phyloP scores from a whole-genome alignment of 2,797 vertebrate genomes.

The Lagorchestes hirsutus region DNA sequence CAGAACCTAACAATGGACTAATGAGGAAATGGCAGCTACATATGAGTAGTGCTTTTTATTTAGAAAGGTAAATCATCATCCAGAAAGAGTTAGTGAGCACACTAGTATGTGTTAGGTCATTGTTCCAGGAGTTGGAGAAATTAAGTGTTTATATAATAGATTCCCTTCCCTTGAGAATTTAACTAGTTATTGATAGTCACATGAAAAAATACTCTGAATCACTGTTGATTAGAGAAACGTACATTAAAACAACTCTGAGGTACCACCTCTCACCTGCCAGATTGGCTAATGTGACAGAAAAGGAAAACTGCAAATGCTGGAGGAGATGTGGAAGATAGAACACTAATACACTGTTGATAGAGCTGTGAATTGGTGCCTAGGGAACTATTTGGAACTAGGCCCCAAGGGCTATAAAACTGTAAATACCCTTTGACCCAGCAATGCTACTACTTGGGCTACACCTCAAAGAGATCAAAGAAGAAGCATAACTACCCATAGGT shows the following conservation, averaged over 20 bases:
- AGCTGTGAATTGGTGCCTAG: background rate
- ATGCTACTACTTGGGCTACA: background rate
- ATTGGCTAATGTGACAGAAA: background rate
- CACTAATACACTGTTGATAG: background rate
- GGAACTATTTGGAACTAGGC: background rate
- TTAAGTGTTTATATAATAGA: background rate
- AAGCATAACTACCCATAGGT: background rate
- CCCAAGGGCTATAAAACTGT: background rate
- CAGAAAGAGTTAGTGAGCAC: background rate
- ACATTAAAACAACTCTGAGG: background rate
- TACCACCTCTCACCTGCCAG: background rate
- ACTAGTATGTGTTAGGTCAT: background rate
- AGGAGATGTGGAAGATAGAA: background rate
- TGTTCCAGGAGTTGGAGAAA: background rate
- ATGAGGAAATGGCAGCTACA: background rate
- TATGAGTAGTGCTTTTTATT: background rate
- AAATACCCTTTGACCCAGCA: background rate
- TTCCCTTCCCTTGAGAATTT: background rate
- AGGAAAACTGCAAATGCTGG: background rate
- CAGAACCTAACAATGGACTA: background rate
- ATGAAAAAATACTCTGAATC: background rate
- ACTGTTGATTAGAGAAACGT: background rate
- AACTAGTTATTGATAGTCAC: background rate
- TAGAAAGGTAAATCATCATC: background rate
- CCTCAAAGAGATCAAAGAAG: background rate